Percentiles rank a stretch among this genome's conserved stretches.
phyloP scores from a whole-genome alignment of 1,140 invertebrate genomes.

The Drosophila kurseongensis region DNA sequence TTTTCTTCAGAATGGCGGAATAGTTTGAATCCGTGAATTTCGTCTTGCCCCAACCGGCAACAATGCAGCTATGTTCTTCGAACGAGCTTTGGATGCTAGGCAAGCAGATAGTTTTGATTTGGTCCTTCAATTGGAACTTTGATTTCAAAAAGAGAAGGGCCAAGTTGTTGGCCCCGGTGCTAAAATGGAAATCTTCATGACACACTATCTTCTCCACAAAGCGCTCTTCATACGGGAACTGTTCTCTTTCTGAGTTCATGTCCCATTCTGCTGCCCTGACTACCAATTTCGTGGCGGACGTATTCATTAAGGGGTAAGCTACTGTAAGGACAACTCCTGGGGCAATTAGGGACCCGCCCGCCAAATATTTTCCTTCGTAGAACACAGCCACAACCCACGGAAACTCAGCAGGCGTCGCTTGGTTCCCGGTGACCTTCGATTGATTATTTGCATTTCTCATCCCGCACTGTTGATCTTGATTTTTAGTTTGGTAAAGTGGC shows the following conservation, averaged over 20 bases:
- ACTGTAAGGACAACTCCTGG: constrained; percentile 11
- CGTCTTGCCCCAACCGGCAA: constrained; percentile 23
- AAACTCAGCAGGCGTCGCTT: background rate
- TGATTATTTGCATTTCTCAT: background rate
- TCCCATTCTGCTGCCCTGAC: constrained; percentile 32
- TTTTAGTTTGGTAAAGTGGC: too few species aligned
- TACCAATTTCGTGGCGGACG: background rate
- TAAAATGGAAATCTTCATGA: background rate
- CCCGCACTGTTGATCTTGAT: background rate
- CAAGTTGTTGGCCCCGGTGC: constrained; percentile 6
- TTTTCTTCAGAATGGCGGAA: constrained; percentile 86
- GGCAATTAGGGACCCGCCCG: constrained; percentile 3
- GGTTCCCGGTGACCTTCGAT: too few species aligned
- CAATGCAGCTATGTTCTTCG: background rate
- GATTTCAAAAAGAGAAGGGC: constrained; percentile 5
- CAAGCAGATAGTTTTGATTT: constrained; percentile 28
- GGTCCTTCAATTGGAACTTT: background rate
- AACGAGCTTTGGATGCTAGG: background rate
- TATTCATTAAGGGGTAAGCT: background rate
- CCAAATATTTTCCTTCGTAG: background rate
- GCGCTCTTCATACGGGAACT: background rate
- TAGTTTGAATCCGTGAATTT: background rate
- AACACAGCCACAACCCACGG: constrained; percentile 9
- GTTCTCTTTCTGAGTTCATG: background rate
- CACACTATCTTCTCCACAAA: background rate